Conservation (phyloP, 2,888 invertebrate genomes). For the Heliconius sara region DNA sequence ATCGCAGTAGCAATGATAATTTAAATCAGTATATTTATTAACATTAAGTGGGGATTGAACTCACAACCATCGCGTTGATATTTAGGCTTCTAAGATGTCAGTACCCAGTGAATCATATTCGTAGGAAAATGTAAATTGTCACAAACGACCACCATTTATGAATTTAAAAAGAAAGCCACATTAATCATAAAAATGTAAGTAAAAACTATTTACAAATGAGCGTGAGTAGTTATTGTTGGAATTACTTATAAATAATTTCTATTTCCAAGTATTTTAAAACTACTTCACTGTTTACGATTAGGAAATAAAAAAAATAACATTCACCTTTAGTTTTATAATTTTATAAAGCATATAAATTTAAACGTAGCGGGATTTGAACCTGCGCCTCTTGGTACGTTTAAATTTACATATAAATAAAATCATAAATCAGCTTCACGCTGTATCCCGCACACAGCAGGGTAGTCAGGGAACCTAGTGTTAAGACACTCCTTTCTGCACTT, state of each 20-base stretch:
- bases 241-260: neutral
- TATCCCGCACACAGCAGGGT: too few species aligned
- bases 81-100: neutral
- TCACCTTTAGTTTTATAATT: too few species aligned
- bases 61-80: neutral
- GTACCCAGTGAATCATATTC: neutral
- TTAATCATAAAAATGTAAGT: neutral
- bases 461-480: too few species aligned
- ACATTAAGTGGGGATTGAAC: neutral
- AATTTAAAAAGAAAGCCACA: neutral
- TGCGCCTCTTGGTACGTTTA: too few species aligned
- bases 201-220: neutral
- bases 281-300: neutral
- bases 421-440: too few species aligned
- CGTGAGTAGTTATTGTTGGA: neutral
- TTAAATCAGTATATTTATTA: too few species aligned
- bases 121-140: neutral
- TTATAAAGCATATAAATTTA: too few species aligned
- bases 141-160: neutral
- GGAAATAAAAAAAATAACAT: neutral
- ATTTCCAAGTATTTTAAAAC: neutral
- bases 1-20: too few species aligned
- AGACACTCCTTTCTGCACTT: too few species aligned
- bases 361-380: too few species aligned
- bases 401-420: too few species aligned